Percentiles rank a stretch among this genome's conserved stretches.
Evolutionary conservation across 2,797 vertebrate species (phyloP).

Genomic region (Phylloscopus collybita): DNA sequence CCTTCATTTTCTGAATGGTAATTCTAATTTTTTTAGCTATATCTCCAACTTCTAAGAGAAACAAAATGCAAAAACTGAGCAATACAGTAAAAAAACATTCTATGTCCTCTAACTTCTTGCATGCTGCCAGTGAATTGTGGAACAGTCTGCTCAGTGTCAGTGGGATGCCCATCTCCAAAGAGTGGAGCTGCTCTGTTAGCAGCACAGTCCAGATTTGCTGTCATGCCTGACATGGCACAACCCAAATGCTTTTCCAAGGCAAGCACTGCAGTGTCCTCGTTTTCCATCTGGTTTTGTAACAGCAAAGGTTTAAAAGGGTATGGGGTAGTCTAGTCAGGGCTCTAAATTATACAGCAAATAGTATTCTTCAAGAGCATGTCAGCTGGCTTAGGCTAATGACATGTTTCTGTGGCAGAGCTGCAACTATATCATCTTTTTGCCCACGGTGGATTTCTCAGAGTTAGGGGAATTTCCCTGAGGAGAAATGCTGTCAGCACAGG

Average conservation of each 20-base stretch:
- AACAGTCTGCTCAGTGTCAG: background rate
- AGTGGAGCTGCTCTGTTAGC: background rate
- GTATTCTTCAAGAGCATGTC: background rate
- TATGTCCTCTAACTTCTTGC: background rate
- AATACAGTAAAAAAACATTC: background rate
- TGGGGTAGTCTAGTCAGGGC: background rate
- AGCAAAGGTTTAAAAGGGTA: background rate
- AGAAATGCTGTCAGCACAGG: background rate
- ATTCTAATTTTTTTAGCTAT: background rate
- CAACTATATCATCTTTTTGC: background rate
- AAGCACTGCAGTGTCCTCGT: background rate
- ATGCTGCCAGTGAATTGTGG: background rate
- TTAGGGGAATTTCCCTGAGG: background rate
- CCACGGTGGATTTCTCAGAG: background rate
- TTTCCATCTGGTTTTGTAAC: background rate
- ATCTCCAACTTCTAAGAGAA: background rate
- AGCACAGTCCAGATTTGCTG: background rate
- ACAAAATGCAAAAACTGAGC: background rate
- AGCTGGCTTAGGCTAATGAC: background rate
- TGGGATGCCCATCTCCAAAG: background rate
- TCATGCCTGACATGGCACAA: background rate
- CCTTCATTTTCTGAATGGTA: background rate
- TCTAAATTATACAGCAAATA: constrained; percentile 26
- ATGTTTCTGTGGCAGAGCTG: background rate
- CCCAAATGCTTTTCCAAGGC: background rate